Base-by-base conservation (phyloP, 2,888 invertebrate species). In the Subacronicta megacephala region DNA sequence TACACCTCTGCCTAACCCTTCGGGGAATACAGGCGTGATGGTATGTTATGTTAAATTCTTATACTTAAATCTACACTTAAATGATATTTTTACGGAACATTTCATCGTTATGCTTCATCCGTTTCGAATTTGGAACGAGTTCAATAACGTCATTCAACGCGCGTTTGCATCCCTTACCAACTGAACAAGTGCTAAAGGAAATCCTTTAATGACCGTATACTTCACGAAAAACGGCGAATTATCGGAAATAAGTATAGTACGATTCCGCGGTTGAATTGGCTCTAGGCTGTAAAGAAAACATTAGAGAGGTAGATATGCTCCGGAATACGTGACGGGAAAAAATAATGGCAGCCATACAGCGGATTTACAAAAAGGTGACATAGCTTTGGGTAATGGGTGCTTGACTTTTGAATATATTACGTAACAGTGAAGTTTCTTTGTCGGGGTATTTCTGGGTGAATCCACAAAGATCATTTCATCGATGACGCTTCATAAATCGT, bases 191-290 rank as follows among this genome's bases (percentile, higher is more conserved):
- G 33, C 33, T 43, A 17, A 18, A 59, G 68, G 52, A 76, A 82
- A 80, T 78, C 75, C 75, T 80, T 79, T 78, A 81, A 82, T 75
- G 74, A 77, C 57, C 62, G 64, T 70, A 56, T 41, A 54, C 46
- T 73, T 60, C 2, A 31, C 6, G 31, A 26, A 26, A 26, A 26
- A 26, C 26, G 26, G 55, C 54, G 69, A 79, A 79, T 81, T 80
- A 81, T 80, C 74, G 75, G 71, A 63, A 80, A 77, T 35, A 63
- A 80, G 77, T 35, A 12, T 9, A 44, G 42, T 38, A 68, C 73
- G 67, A 80, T 74, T 77, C 82, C 73, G 57, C 43, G 64, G 71
- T 56, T 57, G 77, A 84, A 80, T 78, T 43, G 2, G 75, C 76
- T 71, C 72, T 66, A 55, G 78, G 75, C 76, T 75, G 7, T 70